Base-by-base conservation (phyloP, 2,113 vertebrate genomes). In the Morone chrysops region DNA sequence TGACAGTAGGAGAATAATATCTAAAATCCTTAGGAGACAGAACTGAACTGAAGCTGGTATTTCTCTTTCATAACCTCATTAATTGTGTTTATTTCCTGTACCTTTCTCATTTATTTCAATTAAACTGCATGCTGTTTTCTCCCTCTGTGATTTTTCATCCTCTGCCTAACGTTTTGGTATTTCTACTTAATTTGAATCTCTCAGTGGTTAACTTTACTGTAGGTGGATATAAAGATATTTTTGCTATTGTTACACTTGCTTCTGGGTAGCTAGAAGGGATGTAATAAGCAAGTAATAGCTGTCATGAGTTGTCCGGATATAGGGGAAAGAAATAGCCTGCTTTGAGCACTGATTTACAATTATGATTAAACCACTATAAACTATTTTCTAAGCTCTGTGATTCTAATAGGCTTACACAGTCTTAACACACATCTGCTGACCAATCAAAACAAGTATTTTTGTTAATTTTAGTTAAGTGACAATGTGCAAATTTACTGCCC, bases 41-140 rank as follows among this genome's bases (percentile, higher is more conserved):
- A 5, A 54, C 10, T 1, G 0, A 38, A 69, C 47, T 31, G 61
- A 66, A 5, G 60, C 38, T n/a, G 18, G 7, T 6, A 48, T 40
- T 81, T 40, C 41, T 59, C 45, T 43, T 45, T 14, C 22, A 43
- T 56, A 10, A 36, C 8, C 48, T 20, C 38, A 63, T 59, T 38
- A n/a, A 38, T 71, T 18, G 51, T 51, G 5, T 71, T 70, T 71
- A 56, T 60, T 48, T 47, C 20, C 63, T 78, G 10, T 31, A 13
- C 11, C 25, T 43, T 22, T 50, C 22, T 53, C 41, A 70, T 65
- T 59, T 14, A 60, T 70, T 81, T 67, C 38, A 80, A 20, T 54
- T 38, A 50, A 31, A 31, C 48, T 20, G 9, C 51, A 9, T 53
- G 62, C 7, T 75, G 13, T 62, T 48, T 25, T 8, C 62, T 17